Conservation (phyloP, 2,888 invertebrate species). For the Hylaea fasciaria region DNA sequence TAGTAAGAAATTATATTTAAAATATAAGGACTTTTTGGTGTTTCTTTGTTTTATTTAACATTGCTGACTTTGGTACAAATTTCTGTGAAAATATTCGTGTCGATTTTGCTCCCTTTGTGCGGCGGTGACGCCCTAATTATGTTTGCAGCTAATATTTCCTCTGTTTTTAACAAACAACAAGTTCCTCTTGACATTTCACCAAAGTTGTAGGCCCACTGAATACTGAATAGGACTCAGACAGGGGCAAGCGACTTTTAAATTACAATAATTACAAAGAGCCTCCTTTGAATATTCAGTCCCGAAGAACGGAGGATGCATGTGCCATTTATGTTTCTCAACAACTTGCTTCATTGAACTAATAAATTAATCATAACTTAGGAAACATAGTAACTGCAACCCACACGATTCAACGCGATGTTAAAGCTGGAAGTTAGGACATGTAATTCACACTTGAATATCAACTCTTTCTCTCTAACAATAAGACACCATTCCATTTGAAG, state of each 20-base stretch:
- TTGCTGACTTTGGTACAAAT: too few species aligned
- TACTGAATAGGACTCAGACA: slow-evolving; percentile 36
- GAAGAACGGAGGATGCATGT: slow-evolving; percentile 16
- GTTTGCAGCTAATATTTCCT: slow-evolving; percentile 1
- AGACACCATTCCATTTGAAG: slow-evolving; percentile 29
- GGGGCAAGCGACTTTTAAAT: slow-evolving; percentile 34
- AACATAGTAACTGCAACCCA: slow-evolving; percentile 50
- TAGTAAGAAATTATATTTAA: too few species aligned
- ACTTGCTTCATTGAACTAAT: slow-evolving; percentile 41
- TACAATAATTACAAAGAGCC: slow-evolving; percentile 37
- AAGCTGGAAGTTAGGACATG: slow-evolving; percentile 43
- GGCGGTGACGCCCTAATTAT: neutral
- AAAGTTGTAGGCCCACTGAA: slow-evolving; percentile 35
- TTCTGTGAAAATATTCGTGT: too few species aligned
- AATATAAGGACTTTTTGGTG: too few species aligned
- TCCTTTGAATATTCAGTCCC: slow-evolving; percentile 32
- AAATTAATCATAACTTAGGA: slow-evolving; percentile 58
- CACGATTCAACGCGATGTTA: slow-evolving; percentile 43
- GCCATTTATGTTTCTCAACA: slow-evolving; percentile 8
- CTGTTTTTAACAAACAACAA: slow-evolving; percentile 29
- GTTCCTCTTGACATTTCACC: slow-evolving; percentile 34
- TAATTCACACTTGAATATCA: slow-evolving; percentile 30
- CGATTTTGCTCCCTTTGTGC: too few species aligned
- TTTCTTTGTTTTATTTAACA: too few species aligned
- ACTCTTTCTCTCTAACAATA: slow-evolving; percentile 7